These are phyloP conservation scores for Sciurus carolinensis DNA, from an alignment of 2,797 vertebrate genomes.

Conservation along the genomic window DNA sequence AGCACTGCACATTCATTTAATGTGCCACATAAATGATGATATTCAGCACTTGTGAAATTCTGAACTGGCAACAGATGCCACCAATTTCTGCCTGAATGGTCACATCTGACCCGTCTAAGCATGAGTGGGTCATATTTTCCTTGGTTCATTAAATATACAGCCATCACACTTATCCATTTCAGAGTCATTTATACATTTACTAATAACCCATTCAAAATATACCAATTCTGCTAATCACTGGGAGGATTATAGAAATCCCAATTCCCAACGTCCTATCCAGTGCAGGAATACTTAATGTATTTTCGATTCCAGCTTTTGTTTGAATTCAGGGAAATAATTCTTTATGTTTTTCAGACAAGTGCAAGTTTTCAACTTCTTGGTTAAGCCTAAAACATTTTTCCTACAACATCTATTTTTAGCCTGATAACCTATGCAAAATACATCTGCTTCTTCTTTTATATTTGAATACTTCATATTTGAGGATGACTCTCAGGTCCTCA, in stretches of 20 bases:
- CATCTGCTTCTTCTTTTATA: neutral
- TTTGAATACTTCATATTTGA: neutral
- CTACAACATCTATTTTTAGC: neutral
- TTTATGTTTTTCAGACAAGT: neutral
- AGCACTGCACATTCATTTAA: slow-evolving; percentile 74
- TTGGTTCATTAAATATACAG: slow-evolving; percentile 79
- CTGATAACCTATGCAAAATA: neutral
- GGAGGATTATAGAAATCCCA: slow-evolving; percentile 44
- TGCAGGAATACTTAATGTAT: neutral
- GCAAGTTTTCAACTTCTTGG: neutral
- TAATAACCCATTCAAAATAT: slow-evolving; percentile 82
- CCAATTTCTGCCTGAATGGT: slow-evolving; percentile 78
- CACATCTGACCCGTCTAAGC: slow-evolving; percentile 78
- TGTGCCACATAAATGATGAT: slow-evolving; percentile 66
- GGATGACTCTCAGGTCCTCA: neutral
- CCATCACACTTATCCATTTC: slow-evolving; percentile 70
- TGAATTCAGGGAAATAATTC: neutral
- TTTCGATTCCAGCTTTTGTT: slow-evolving; percentile 28
- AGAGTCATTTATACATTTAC: slow-evolving; percentile 76
- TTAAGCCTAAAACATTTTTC: neutral
- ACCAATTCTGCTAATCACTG: slow-evolving; percentile 59
- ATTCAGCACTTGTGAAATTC: slow-evolving; percentile 75
- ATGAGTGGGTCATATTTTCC: slow-evolving; percentile 69
- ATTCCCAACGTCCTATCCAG: neutral
- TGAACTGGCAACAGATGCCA: slow-evolving; percentile 79